phyloP scores from a whole-genome alignment of 2,888 invertebrate species.

The Strigamia transsilvanica region DNA sequence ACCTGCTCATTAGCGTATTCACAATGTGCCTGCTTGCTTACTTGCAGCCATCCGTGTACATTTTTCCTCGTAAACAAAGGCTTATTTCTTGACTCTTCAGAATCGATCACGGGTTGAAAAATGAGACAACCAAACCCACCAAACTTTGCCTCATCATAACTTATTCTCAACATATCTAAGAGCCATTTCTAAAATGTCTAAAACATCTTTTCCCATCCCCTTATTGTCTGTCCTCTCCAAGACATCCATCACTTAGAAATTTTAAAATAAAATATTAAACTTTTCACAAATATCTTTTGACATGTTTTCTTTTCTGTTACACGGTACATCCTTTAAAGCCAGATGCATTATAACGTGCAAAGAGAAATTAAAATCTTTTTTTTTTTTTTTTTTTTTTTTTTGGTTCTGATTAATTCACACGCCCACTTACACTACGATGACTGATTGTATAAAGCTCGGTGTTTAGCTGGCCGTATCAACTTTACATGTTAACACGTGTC shows the following conservation, averaged over 20 bases:
- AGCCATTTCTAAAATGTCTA: conserved; percentile 7
- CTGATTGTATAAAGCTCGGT: conserved; percentile 5
- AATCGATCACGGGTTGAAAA: conserved; percentile 6
- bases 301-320: too few relatives aligned
- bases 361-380: background rate
- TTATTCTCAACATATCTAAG: background rate
- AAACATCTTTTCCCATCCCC: conserved; percentile 1
- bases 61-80: conserved; percentile 40
- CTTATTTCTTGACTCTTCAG: conserved; percentile 18
- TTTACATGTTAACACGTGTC: conserved; percentile 20
- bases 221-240: background rate
- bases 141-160: conserved; percentile 18
- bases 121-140: conserved; percentile 26
- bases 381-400: background rate
- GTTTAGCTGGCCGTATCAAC: conserved; percentile 29
- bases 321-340: background rate
- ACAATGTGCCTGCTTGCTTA: conserved; percentile 16
- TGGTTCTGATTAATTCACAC: conserved; percentile 10
- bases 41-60: conserved; percentile 21
- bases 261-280: background rate
- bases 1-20: conserved; percentile 42
- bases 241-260: background rate
- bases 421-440: background rate
- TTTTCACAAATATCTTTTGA: too few relatives aligned
- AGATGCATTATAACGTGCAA: background rate